Evolutionary conservation across 1,140 invertebrate genomes (phyloP).

Genomic region (Ericerus pela): DNA sequence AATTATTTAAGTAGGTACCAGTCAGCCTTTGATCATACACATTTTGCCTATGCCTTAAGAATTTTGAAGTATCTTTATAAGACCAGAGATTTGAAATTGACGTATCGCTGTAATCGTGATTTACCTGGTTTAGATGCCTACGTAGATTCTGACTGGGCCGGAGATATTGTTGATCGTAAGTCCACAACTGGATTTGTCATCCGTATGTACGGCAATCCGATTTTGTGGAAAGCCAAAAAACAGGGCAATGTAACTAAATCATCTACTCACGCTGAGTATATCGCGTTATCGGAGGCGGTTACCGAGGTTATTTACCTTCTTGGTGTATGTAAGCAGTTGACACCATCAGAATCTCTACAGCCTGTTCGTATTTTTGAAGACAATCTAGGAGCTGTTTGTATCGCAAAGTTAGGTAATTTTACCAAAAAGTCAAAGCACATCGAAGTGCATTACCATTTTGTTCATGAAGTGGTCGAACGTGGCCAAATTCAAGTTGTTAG

Average conservation of each 20-base stretch:
- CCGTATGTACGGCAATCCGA: slow-evolving; percentile 16
- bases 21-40: slow-evolving; percentile 24
- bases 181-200: slow-evolving; percentile 25
- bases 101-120: not conserved
- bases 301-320: slow-evolving; percentile 21
- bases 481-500: not conserved
- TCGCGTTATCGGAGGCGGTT: slow-evolving; percentile 22
- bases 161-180: slow-evolving; percentile 25
- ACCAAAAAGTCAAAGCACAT: not conserved
- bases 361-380: not conserved
- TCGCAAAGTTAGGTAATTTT: not conserved
- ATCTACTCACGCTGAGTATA: slow-evolving; percentile 26
- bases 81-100: slow-evolving; percentile 24
- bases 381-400: not conserved
- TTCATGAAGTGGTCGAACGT: not conserved
- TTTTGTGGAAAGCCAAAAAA: slow-evolving; percentile 24
- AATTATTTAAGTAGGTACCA: slow-evolving; percentile 33
- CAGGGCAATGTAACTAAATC: slow-evolving; percentile 24
- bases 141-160: slow-evolving; percentile 29
- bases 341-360: too few species aligned
- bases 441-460: not conserved
- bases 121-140: not conserved
- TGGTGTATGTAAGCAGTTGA: not conserved
- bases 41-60: slow-evolving; percentile 33
- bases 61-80: slow-evolving; percentile 32